Evolutionary conservation across 2,888 invertebrate genomes (phyloP).

Genomic region (Andrena fulva): DNA sequence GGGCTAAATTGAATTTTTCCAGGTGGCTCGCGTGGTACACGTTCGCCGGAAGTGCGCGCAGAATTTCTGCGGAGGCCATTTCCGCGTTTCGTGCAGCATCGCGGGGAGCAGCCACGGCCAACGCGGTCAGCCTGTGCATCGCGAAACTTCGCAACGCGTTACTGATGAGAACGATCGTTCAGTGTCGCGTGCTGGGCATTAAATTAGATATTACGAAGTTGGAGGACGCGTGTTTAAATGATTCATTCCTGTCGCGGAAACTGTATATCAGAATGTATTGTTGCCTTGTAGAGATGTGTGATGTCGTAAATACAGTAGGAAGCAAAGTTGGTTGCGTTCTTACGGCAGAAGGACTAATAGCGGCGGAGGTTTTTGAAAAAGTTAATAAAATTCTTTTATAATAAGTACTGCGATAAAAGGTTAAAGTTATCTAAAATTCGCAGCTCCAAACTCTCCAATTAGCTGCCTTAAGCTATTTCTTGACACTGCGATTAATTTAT

Average conservation of each 20-base stretch:
- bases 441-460: no score
- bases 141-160: conserved; percentile 50
- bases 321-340: no score
- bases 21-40: neutral
- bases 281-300: no score
- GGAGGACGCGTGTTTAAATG: conserved; percentile 49
- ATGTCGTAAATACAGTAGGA: no score
- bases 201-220: conserved; percentile 64
- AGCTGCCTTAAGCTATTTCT: no score
- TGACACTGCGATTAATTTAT: no score
- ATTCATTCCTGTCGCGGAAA: conserved; percentile 42
- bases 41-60: conserved; percentile 4
- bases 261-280: conserved; percentile 29
- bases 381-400: no score
- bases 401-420: no score
- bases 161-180: conserved; percentile 63
- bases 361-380: no score
- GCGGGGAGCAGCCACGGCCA: neutral
- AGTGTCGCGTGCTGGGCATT: conserved; percentile 58
- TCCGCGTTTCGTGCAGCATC: conserved; percentile 27
- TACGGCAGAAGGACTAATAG: no score
- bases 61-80: conserved; percentile 36
- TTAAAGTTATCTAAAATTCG: no score
- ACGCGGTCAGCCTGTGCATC: conserved; percentile 6
- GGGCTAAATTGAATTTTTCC: conserved; percentile 54